These are phyloP conservation scores for Myiagra hebetior DNA, from an alignment of 2,113 vertebrate species.

Conservation along the genomic window DNA sequence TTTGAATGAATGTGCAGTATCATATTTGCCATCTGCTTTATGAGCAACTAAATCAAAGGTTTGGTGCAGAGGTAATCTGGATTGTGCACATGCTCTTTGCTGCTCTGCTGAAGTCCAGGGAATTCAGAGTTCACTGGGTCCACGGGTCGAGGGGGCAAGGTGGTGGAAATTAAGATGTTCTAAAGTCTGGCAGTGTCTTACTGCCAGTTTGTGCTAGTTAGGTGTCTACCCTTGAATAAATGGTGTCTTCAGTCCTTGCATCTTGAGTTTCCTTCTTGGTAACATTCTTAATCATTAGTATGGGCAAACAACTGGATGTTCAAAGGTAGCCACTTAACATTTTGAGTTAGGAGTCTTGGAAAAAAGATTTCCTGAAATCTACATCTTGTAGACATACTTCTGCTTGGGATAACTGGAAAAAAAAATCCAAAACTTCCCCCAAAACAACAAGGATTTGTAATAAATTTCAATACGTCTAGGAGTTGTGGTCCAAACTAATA, in stretches of 20 bases:
- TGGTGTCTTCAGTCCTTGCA: background rate
- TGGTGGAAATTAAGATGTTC: background rate
- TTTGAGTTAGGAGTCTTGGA: background rate
- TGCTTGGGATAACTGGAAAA: background rate
- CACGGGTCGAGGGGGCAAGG: background rate
- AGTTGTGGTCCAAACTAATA: background rate
- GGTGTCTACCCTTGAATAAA: background rate
- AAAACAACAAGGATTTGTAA: background rate
- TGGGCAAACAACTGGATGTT: background rate
- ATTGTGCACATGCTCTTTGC: accelerated
- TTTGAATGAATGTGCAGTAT: background rate
- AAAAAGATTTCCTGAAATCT: background rate
- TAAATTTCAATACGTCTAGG: background rate
- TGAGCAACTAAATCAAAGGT: background rate
- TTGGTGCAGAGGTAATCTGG: background rate
- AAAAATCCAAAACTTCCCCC: background rate
- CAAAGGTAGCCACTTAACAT: background rate
- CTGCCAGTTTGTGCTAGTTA: background rate
- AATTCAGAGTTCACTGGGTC: background rate
- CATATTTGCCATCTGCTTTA: background rate
- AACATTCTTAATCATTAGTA: background rate
- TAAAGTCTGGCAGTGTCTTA: background rate
- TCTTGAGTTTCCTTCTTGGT: background rate
- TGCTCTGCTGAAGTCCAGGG: background rate
- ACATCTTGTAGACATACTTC: background rate